Evolutionary conservation across 2,888 invertebrate genomes (phyloP).

Genomic region (Scrobipalpa atriplicella): DNA sequence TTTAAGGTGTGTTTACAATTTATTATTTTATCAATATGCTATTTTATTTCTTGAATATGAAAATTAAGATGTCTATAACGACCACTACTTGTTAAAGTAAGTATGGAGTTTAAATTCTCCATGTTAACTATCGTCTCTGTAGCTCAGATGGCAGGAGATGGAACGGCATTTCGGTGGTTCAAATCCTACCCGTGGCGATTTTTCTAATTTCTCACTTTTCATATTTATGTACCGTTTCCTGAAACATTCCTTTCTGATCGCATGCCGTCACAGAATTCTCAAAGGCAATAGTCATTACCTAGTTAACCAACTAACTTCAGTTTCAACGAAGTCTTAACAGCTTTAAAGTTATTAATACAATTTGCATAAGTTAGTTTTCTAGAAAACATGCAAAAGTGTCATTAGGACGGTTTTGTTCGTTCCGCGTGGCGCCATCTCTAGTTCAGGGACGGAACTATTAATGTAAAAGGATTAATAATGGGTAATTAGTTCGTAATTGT

Average conservation of each 20-base stretch:
- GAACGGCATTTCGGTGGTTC: too few species aligned
- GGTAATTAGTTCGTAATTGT: slow-evolving; percentile 15
- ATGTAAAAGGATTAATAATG: background rate
- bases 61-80: too few species aligned
- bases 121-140: too few species aligned
- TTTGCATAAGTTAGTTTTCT: slow-evolving; percentile 29
- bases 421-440: slow-evolving; percentile 25
- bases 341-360: slow-evolving; percentile 18
- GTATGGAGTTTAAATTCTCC: too few species aligned
- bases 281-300: background rate
- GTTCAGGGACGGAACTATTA: slow-evolving; percentile 10
- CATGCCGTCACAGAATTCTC: background rate
- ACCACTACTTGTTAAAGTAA: too few species aligned
- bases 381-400: slow-evolving; percentile 28
- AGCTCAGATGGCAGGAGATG: too few species aligned
- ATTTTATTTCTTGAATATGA: too few species aligned
- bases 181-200: too few species aligned
- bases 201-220: too few species aligned
- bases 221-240: too few species aligned
- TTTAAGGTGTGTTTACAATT: slow-evolving; percentile 1
- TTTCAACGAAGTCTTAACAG: slow-evolving; percentile 5
- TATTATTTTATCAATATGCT: background rate
- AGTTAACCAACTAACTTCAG: background rate
- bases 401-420: slow-evolving; percentile 25
- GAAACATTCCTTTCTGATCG: background rate